These are phyloP conservation scores for Epinephelus cyanopodus DNA, from an alignment of 2,113 vertebrate genomes.

Conservation along the genomic window DNA sequence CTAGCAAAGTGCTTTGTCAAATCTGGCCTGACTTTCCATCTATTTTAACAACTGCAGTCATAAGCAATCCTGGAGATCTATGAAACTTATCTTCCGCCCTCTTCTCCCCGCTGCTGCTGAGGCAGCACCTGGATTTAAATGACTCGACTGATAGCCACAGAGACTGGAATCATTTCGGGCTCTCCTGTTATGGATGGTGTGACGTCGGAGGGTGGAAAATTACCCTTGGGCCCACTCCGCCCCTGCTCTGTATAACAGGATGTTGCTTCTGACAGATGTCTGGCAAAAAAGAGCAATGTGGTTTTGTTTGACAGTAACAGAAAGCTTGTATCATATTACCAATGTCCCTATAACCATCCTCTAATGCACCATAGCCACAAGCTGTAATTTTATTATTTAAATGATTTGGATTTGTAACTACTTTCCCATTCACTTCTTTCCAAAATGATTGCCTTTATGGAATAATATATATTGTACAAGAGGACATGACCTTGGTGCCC, in stretches of 20 bases:
- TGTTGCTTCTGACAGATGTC: conserved; percentile 21
- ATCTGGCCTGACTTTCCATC: conserved; percentile 51
- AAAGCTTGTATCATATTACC: neutral
- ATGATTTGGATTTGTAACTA: neutral
- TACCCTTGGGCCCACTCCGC: neutral
- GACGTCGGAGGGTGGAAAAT: conserved; percentile 22
- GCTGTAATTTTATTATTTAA: neutral
- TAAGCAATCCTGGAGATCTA: conserved; percentile 69
- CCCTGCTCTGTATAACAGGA: neutral
- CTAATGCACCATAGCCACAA: neutral
- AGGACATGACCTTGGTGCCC: too few relatives aligned
- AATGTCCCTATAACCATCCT: neutral
- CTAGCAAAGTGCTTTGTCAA: conserved; percentile 52
- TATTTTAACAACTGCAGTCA: conserved; percentile 72
- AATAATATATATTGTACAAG: too few relatives aligned
- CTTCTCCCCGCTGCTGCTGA: conserved; percentile 60
- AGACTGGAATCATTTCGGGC: conserved; percentile 40
- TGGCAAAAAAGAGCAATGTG: neutral
- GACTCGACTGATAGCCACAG: conserved; percentile 42
- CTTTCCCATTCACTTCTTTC: neutral
- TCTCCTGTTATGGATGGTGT: conserved; percentile 16
- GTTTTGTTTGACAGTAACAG: neutral
- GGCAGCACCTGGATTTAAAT: conserved; percentile 71
- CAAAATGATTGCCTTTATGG: too few relatives aligned
- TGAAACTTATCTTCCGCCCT: conserved; percentile 50